Conservation (phyloP, 2,113 vertebrate genomes). For the Phrynosoma platyrhinos region DNA sequence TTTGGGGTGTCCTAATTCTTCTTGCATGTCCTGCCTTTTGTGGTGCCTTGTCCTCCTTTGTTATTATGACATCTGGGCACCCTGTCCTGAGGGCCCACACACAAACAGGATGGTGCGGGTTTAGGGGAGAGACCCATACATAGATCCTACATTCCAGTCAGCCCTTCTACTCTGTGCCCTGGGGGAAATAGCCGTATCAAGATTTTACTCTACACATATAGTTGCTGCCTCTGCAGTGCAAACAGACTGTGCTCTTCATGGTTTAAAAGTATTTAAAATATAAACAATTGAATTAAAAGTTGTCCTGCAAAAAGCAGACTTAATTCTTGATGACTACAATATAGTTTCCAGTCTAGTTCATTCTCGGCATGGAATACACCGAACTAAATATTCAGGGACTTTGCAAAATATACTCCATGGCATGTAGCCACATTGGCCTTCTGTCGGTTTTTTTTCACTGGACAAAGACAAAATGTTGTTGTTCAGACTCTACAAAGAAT, state of each 20-base stretch:
- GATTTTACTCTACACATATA: background rate
- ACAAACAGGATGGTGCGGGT: too few relatives aligned
- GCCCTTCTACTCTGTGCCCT: too few relatives aligned
- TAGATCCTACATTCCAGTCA: too few relatives aligned
- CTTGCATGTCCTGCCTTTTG: too few relatives aligned
- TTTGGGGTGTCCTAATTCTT: too few relatives aligned
- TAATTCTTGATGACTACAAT: background rate
- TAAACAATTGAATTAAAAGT: background rate
- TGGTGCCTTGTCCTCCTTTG: too few relatives aligned
- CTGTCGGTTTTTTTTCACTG: background rate
- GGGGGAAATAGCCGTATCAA: too few relatives aligned
- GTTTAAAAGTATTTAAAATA: background rate
- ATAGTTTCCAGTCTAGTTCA: slow-evolving; percentile 3
- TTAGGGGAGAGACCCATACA: too few relatives aligned
- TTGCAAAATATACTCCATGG: background rate
- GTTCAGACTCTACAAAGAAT: slow-evolving; percentile 30
- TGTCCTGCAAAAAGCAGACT: background rate
- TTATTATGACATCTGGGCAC: too few relatives aligned
- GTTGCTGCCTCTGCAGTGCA: background rate
- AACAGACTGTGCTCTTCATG: background rate
- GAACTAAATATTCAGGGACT: background rate
- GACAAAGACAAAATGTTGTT: slow-evolving; percentile 43
- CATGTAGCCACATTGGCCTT: slow-evolving; percentile 4
- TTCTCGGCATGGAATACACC: background rate
- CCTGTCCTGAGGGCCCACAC: too few relatives aligned